Evolutionary conservation across 2,113 vertebrate species (phyloP).

Genomic region (Patagioenas fasciata): DNA sequence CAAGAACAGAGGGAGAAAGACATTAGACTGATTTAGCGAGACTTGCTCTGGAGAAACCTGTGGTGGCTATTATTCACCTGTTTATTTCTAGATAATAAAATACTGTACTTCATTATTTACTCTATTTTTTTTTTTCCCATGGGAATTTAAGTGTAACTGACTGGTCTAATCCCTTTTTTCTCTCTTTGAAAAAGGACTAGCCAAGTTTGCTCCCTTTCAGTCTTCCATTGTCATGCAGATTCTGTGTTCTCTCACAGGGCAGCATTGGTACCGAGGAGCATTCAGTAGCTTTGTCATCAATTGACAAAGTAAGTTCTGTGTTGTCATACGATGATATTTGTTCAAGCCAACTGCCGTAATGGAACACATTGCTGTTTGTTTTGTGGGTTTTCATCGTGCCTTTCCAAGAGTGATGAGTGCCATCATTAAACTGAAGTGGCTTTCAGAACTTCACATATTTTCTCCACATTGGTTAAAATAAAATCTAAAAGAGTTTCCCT

Average conservation of each 20-base stretch:
- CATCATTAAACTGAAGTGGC: background rate
- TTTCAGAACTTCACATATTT: background rate
- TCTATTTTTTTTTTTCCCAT: background rate
- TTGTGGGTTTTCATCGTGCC: background rate
- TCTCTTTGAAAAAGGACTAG: background rate
- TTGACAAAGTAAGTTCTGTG: background rate
- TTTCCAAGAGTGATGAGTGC: background rate
- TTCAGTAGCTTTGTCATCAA: background rate
- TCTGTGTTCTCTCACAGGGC: rapidly evolving
- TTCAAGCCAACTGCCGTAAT: background rate
- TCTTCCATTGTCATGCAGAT: background rate
- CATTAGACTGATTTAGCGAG: background rate
- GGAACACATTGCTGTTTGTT: background rate
- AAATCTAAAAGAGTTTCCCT: background rate
- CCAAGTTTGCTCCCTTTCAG: background rate
- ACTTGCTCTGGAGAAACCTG: background rate
- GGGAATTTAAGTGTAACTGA: background rate
- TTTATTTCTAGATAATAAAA: background rate
- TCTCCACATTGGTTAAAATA: background rate
- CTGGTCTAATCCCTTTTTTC: background rate
- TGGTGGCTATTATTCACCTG: background rate
- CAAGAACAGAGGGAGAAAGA: background rate
- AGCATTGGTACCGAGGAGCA: background rate
- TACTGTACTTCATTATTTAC: background rate
- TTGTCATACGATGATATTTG: background rate